Evolutionary conservation across 2,797 vertebrate genomes (phyloP).

Genomic region (Epinephelus awoara): DNA sequence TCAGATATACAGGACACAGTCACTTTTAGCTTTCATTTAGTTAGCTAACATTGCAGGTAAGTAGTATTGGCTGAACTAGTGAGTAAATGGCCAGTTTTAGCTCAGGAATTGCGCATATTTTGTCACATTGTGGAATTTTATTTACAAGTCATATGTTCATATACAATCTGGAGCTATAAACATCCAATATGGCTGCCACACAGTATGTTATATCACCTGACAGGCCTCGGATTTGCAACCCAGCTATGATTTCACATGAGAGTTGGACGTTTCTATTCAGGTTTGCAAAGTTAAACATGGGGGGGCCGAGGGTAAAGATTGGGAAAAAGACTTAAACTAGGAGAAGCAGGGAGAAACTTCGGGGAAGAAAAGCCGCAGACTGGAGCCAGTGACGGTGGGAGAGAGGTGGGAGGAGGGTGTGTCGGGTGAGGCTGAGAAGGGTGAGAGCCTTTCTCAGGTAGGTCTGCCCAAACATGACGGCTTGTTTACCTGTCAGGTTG

Average conservation of each 20-base stretch:
- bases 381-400: conserved; percentile 34
- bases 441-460: conserved; percentile 77
- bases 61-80: not conserved
- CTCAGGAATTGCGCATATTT: not conserved
- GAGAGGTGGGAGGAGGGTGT: conserved; percentile 60
- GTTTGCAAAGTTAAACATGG: not conserved
- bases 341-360: not conserved
- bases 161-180: not conserved
- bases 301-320: not conserved
- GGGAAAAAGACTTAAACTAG: not conserved
- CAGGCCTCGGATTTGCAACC: not conserved
- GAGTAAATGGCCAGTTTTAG: not conserved
- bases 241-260: not conserved
- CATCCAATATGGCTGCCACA: conserved; percentile 13
- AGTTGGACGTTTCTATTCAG: not conserved
- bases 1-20: no score
- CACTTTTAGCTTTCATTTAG: no score
- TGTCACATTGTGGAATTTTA: not conserved
- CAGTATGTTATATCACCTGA: not conserved
- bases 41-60: not conserved
- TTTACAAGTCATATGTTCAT: not conserved
- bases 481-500: conserved; percentile 84
- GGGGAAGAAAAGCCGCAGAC: conserved; percentile 31
- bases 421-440: conserved; percentile 63
- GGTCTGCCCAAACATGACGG: conserved; percentile 82